Evolutionary conservation across 2,113 vertebrate genomes (phyloP).

Genomic region (human (Homo sapiens)): DNA sequence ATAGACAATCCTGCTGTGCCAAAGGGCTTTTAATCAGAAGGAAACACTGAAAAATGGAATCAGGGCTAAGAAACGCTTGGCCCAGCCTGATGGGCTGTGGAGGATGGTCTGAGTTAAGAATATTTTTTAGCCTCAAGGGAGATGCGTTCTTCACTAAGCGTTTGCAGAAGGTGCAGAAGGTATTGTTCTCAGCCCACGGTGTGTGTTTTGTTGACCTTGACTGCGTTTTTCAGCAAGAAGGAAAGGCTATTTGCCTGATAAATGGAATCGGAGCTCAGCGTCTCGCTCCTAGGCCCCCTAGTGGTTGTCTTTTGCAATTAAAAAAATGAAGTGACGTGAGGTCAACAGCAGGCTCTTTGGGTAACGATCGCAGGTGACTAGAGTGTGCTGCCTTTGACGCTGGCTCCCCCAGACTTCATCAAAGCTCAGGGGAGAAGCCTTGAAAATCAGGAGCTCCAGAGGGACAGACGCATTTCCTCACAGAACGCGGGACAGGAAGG

Average conservation of each 20-base stretch:
- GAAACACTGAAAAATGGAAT: neutral
- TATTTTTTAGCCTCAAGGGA: neutral
- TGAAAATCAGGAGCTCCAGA: neutral
- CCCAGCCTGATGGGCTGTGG: neutral
- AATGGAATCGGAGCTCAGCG: neutral
- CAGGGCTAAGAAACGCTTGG: neutral
- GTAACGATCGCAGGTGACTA: neutral
- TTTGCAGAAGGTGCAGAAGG: neutral
- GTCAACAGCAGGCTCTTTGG: neutral
- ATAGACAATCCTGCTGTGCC: slow-evolving; percentile 15
- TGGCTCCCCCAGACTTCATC: neutral
- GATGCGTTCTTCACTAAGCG: neutral
- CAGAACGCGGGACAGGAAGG: neutral
- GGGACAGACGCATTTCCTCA: neutral
- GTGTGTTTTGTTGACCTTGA: neutral
- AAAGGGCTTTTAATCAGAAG: slow-evolving; percentile 45
- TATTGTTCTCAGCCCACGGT: neutral
- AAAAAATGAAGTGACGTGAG: neutral
- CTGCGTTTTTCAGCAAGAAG: neutral
- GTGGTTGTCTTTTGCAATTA: neutral
- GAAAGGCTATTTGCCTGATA: neutral
- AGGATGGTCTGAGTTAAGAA: neutral
- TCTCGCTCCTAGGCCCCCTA: neutral
- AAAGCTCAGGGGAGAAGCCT: neutral
- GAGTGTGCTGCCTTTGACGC: neutral